phyloP scores from a whole-genome alignment of 2,797 vertebrate species.

The Syngnathus acus region DNA sequence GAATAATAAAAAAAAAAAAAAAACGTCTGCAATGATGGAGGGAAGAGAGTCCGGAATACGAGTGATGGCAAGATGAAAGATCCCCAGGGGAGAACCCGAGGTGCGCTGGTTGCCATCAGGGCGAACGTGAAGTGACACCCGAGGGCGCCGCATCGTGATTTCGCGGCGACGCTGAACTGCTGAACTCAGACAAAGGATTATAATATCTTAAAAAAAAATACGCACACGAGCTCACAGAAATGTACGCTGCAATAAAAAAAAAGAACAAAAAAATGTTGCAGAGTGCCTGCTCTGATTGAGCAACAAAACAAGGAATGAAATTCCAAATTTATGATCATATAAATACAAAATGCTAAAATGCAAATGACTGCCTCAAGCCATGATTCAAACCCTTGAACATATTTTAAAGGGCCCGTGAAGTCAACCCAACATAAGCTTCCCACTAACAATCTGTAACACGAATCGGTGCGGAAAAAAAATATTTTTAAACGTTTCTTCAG shows the following conservation, averaged over 20 bases:
- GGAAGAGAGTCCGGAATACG: conserved; percentile 26
- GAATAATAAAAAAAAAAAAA: conserved; percentile 40
- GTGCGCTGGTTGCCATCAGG: conserved; percentile 33
- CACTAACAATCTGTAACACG: neutral
- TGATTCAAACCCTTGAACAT: neutral
- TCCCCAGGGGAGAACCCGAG: conserved; percentile 22
- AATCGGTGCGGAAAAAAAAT: neutral
- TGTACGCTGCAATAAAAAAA: neutral
- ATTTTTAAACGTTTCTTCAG: neutral
- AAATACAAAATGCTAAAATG: neutral
- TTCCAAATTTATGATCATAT: neutral
- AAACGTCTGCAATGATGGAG: conserved; percentile 36
- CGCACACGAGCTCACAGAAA: neutral
- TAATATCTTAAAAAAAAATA: neutral
- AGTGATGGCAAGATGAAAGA: conserved; percentile 32
- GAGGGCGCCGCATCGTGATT: conserved; percentile 17
- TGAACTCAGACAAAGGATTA: conserved; percentile 6
- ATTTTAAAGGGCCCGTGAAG: neutral
- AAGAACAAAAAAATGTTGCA: neutral
- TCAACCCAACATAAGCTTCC: neutral
- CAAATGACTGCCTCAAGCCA: neutral
- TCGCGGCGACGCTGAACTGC: conserved; percentile 21
- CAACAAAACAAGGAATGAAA: neutral
- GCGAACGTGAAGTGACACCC: conserved; percentile 37
- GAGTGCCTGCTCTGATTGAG: neutral